Evolutionary conservation across 2,888 invertebrate genomes (phyloP), one percentile per base, ranked within the genome.

Genomic region (Thera obeliscata): DNA sequence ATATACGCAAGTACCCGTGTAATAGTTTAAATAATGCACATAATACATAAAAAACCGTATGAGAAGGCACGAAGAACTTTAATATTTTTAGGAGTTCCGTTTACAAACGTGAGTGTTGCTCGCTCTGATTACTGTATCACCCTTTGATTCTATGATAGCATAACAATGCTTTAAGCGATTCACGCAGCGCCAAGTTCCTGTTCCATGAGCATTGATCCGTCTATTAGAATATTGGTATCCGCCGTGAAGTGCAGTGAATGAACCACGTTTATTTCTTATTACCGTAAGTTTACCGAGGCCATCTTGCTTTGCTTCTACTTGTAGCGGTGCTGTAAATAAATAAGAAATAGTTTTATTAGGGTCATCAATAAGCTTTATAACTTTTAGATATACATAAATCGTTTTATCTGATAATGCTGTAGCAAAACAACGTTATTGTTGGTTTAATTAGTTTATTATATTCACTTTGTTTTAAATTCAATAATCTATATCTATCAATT

Each of bases 151-250:
- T 35, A 54, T 54, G 33, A 35, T 54, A 35, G 9, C 54, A 35
- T 54, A 54, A 9, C 54, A 54, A 35, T 9, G 9, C 33, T 35
- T 35, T 9, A 35, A 12, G 1, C 35, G 35, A 54, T 54, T 54
- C 9, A 8, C 33, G 9, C 35, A 54, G 9, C 35, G 33, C 54
- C 54, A 54, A 7, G 54, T 35, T 1, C 9, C 54, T 2, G 35
- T 54, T 1, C 54, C 54, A 22, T 35, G 2, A 0, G 3, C 12
- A 35, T 35, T 54, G 33, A 54, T 11, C 9, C 35, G 54, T 54
- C 35, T 54, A 54, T 54, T 54, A 11, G 35, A 54, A 54, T 54
- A 54, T 8, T 35, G 35, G 35, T 54, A 54, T 54, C 54, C 54
- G 35, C 35, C 12, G 54, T 54, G 54, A 8, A 35, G 9, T 2